Conservation (phyloP, 1,140 invertebrate species). For the Drosophila kohkoa region DNA sequence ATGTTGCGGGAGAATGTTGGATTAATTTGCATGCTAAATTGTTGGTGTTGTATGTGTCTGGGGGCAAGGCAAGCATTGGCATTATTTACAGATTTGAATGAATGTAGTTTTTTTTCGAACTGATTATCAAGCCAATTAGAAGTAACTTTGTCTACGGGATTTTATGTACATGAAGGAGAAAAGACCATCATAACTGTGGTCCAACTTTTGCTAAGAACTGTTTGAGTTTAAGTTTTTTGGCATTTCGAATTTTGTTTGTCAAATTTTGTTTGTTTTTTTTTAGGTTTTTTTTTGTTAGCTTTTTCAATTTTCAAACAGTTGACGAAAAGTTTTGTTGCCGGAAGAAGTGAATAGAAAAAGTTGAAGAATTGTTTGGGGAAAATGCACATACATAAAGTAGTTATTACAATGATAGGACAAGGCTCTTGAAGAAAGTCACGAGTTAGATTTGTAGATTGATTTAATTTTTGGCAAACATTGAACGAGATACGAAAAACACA, state of each 20-base stretch:
- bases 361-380: conserved; percentile 36
- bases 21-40: conserved; percentile 12
- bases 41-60: conserved; percentile 2
- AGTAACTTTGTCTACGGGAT: conserved; percentile 13
- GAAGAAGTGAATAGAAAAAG: conserved; percentile 50
- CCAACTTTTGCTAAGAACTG: conserved; percentile 9
- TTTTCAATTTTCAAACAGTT: conserved; percentile 53
- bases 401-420: conserved; percentile 16
- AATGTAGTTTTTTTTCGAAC: not conserved
- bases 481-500: conserved; percentile 35
- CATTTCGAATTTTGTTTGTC: conserved; percentile 20
- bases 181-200: conserved; percentile 5
- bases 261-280: not conserved
- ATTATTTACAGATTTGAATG: conserved; percentile 1
- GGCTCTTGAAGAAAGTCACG: conserved; percentile 12
- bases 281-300: conserved; percentile 19
- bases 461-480: conserved; percentile 18
- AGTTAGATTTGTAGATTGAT: not conserved
- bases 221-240: conserved; percentile 16
- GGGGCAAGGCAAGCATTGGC: not conserved
- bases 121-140: conserved; percentile 43
- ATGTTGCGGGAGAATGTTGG: not conserved
- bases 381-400: conserved; percentile 2
- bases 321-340: conserved; percentile 34
- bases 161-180: conserved; percentile 4